These are phyloP conservation scores for Mixornis gularis DNA, from an alignment of 2,113 vertebrate species.

Conservation along the genomic window DNA sequence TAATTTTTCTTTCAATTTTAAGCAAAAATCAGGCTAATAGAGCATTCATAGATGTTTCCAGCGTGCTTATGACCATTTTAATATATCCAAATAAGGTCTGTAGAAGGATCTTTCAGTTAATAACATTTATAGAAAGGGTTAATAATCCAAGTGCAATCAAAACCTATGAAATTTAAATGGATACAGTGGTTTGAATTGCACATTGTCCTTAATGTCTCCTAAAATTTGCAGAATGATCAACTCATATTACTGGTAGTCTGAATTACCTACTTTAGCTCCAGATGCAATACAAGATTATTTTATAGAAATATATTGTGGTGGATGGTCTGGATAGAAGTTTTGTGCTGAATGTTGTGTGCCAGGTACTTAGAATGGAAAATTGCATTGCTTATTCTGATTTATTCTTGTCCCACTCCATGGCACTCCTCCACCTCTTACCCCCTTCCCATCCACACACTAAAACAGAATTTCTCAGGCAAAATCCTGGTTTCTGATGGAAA, in stretches of 20 bases:
- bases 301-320: background rate
- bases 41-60: background rate
- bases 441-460: background rate
- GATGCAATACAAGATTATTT: background rate
- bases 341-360: background rate
- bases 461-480: background rate
- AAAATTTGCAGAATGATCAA: background rate
- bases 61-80: background rate
- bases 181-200: background rate
- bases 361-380: background rate
- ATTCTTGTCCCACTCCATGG: background rate
- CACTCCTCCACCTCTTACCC: too few species aligned
- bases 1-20: background rate
- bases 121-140: background rate
- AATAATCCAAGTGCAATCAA: background rate
- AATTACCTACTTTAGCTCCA: background rate
- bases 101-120: background rate
- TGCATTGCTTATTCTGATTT: background rate
- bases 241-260: background rate
- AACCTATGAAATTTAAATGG: background rate
- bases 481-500: background rate
- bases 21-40: background rate
- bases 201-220: rapidly evolving
- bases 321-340: background rate
- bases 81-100: background rate